Base-by-base conservation (phyloP, 2,888 invertebrate genomes). In the Agrotis clavis region DNA sequence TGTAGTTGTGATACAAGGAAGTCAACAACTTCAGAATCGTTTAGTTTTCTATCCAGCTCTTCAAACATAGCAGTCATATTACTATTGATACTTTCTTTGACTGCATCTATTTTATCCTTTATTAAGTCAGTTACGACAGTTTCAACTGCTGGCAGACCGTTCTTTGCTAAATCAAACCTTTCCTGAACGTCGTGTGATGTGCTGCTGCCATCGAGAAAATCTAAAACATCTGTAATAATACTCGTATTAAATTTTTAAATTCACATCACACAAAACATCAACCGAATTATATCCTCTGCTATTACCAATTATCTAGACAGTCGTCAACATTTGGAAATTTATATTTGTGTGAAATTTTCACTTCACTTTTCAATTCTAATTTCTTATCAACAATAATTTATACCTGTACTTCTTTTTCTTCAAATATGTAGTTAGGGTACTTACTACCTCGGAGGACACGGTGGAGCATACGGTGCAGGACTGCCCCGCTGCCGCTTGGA, bases 121-220 rank as follows among this genome's bases (percentile, higher is more conserved):
- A 91, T 74, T 67, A 88, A 66, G 35, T 84, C 62, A 51, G 88
- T 74, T 48, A 91, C 47, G 2, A 85, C 7, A 21, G 9, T 21
- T 30, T 30, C 19, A 47, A 9, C 7, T 48, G 35, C n/a, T 9
- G 13, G 19, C 19, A 14, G n/a, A 2, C 13, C 14, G 21, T 53
- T 14, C 16, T 1, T 19, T 54, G 47, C 14, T 21, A 19, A 5
- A 50, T 9, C 30, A 54, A 2, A 4, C 1, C 0, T 1, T 4
- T 54, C 41, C 21, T 70, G 19, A 14, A 6, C 1, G 2, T 1
- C 25, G 13, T 45, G 13, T 25, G 19, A 21, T 35, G 25, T 25
- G 30, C 35, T 25, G 30, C 35, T 13, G 19, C 7, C 21, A 30
- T 48, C 16, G 0, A 11, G 3, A 14, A 9, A 6, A 9, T 30